Evolutionary conservation across 1,140 invertebrate species (phyloP), one percentile per base, ranked within the genome.

Genomic region (Bombus affinis): DNA sequence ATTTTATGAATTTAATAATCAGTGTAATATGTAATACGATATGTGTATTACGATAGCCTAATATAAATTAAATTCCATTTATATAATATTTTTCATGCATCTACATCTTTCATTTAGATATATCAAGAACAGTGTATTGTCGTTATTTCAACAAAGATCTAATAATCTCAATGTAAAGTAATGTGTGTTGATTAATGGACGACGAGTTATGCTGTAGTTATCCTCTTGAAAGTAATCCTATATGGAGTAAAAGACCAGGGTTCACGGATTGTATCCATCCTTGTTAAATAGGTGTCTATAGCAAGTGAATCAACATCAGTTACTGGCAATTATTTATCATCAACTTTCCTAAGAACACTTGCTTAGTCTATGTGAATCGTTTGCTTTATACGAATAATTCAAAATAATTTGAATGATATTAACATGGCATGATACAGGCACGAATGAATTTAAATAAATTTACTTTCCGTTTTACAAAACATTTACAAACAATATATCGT

Each of bases 281-380:
- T 80, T 77, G 90, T 87, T 91, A 91, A 91, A 91, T 90, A 85
- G 86, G 62, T 72, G 71, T 86, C 86, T 90, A 86, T 89, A 91
- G 77, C 85, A 88, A 90, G 86, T 89, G 88, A 88, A 92, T 91
- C 87, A 86, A 87, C 77, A 88, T 91, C 91, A 91, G 86, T 74
- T 89, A 74, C 88, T 70, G 66, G 71, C 71, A 79, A 86, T 89
- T 85, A 86, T 92, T 92, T 89, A 91, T 92, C 87, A 91, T 44
- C 57, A 73, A 78, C 70, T 80, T 87, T 83, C 88, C 90, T 77
- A 85, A 89, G 88, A 81, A 85, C 42, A 75, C 68, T 88, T 37
- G 47, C 87, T 78, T 47, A 74, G 62, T 71, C 86, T 78, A 59
- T 72, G 77, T 44, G 84, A 73, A 72, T 87, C 75, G 74, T 73